A percentile compares a stretch with the other conserved stretches of the same genome.
phyloP scores from a whole-genome alignment of 2,888 invertebrate genomes.

The Drosophila pegasa region DNA sequence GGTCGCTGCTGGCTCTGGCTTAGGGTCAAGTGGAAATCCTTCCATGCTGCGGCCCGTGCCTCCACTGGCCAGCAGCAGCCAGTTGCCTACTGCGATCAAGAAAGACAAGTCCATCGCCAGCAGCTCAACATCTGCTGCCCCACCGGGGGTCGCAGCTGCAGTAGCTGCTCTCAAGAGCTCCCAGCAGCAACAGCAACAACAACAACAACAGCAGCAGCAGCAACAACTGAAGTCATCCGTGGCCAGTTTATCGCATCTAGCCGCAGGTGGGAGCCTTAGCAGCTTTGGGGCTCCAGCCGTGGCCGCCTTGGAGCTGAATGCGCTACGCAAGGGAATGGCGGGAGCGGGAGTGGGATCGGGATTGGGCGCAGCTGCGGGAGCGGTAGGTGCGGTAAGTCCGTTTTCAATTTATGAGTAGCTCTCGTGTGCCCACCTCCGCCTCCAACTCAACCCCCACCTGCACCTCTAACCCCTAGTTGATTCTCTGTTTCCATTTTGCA shows the following conservation, averaged over 20 bases:
- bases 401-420: constrained; percentile 76
- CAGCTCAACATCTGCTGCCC: constrained; percentile 16
- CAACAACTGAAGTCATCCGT: constrained; percentile 75
- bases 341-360: constrained; percentile 54
- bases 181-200: constrained; percentile 82
- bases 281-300: constrained; percentile 48
- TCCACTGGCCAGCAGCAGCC: constrained; percentile 83
- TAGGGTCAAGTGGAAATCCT: constrained; percentile 20
- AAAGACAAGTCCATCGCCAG: constrained; percentile 41
- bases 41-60: constrained; percentile 84
- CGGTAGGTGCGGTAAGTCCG: constrained; percentile 83
- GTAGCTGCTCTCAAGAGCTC: constrained; percentile 71
- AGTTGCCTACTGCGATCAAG: constrained; percentile 35
- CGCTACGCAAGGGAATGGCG: constrained; percentile 80
- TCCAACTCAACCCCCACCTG: constrained; percentile 31
- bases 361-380: constrained; percentile 60
- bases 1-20: constrained; percentile 1
- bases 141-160: constrained; percentile 50
- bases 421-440: constrained; percentile 56
- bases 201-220: constrained; percentile 85
- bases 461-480: constrained; percentile 69
- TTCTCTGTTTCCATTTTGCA: constrained; percentile 24
- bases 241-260: constrained; percentile 68
- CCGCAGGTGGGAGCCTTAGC: constrained; percentile 62
- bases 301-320: constrained; percentile 64